phyloP scores from a whole-genome alignment of 2,113 vertebrate species.

The Chamaetylas fuelleborni region DNA sequence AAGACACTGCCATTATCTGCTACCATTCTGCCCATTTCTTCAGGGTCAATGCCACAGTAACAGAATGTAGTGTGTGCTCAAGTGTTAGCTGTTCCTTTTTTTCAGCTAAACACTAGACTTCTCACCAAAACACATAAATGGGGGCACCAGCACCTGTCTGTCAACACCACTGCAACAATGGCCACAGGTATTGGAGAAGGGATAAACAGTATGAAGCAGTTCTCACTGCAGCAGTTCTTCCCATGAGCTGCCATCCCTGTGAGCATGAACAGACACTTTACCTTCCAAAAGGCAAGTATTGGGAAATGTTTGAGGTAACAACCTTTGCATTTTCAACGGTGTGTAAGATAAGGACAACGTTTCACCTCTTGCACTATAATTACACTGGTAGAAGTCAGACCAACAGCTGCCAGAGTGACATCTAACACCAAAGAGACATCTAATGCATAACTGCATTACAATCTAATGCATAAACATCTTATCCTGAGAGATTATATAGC shows the following conservation, averaged over 20 bases:
- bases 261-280: not conserved
- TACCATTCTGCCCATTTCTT: not conserved
- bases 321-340: not conserved
- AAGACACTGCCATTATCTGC: not conserved
- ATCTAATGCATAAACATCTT: not conserved
- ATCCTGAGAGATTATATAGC: not conserved
- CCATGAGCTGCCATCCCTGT: not conserved
- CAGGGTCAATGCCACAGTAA: not conserved
- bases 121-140: not conserved
- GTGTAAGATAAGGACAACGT: not conserved
- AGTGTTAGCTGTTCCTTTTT: not conserved
- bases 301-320: accelerated
- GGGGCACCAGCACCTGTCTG: not conserved
- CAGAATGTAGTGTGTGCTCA: not conserved
- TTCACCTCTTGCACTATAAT: not conserved
- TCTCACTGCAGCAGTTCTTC: not conserved
- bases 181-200: not conserved
- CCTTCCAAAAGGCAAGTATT: not conserved
- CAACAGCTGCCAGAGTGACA: not conserved
- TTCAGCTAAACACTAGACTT: not conserved
- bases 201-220: not conserved
- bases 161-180: not conserved
- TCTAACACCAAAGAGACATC: not conserved
- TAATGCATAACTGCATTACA: not conserved
- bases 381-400: not conserved